Evolutionary conservation across 2,113 vertebrate species (phyloP), one percentile per base, ranked within the genome.

Genomic region (Lontra canadensis): DNA sequence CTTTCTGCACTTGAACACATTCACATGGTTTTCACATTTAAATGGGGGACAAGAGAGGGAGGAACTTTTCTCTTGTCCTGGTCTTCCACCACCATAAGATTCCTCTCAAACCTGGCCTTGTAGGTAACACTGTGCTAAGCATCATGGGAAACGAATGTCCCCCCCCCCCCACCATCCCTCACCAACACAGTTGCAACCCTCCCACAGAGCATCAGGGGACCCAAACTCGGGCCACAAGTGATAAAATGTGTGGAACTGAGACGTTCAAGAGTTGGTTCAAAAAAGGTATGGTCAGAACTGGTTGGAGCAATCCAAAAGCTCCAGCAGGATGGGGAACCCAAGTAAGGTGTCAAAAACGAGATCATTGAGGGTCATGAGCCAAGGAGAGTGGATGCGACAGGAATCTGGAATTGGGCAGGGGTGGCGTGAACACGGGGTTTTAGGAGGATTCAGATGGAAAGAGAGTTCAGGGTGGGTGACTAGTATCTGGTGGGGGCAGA

Each of bases 401-500:
- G 44, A 63, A 67, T 10, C 15, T 42, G 18, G 47, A 65, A 21
- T 39, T 11, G 61, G 71, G 65, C 26, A 2, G 4, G 1, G 17
- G 29, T 11, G 11, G 42, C 8, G 2, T 1, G 34, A 39, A 36
- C 47, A 34, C 4, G 20, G 21, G 47, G 69, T 23, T 69, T 69
- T 2, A 57, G 63, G 36, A 42, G 5, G 63, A 29, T 42, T 18
- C 17, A 52, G 63, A 26, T 1, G 17, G 39, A 47, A 55, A 59
- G 23, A 67, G 55, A 65, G 42, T 2, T 59, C 88, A 47, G 34
- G 20, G n/a, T 0, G 3, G 29, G 7, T 20, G 63, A 25, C 86
- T 3, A 23, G 14, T 21, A 42, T 47, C 3, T 29, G 39, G 7
- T 49, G 15, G 1, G 6, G 15, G 9, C 18, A 1, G 12, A 11